Percentiles rank a stretch among this genome's conserved stretches.
Conservation (phyloP, 2,113 vertebrate species). For the Xyrauchen texanus region DNA sequence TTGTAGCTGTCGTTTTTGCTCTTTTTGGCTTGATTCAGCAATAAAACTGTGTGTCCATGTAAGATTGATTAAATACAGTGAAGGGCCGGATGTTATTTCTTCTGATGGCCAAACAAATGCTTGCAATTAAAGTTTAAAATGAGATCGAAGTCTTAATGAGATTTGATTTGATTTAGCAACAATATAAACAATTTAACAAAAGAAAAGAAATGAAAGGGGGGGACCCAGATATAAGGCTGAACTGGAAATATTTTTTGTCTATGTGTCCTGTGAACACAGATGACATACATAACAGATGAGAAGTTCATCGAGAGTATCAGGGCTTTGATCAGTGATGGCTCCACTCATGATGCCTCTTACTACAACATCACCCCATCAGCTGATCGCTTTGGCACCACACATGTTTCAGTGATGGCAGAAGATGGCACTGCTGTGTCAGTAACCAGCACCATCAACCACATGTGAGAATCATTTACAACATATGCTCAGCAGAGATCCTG, state of each 20-base stretch:
- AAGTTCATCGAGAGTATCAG: constrained; percentile 66
- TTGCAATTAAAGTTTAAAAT: not conserved
- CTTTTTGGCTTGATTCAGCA: constrained; percentile 3
- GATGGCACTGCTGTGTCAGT: constrained; percentile 84
- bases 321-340: constrained; percentile 63
- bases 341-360: constrained; percentile 48
- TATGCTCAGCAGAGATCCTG: not conserved
- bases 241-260: not conserved
- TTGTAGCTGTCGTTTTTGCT: not conserved
- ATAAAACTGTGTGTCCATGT: not conserved
- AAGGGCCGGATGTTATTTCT: constrained; percentile 2
- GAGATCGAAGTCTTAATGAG: too few relatives aligned
- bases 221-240: too few relatives aligned
- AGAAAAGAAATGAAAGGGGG: too few relatives aligned
- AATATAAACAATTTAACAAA: too few relatives aligned
- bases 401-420: constrained; percentile 78
- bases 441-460: constrained; percentile 89
- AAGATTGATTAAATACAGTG: not conserved
- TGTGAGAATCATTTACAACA: constrained; percentile 69
- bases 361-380: constrained; percentile 56
- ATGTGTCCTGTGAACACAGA: constrained; percentile 47
- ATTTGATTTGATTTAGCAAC: too few relatives aligned
- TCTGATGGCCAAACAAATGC: constrained; percentile 13
- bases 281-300: constrained; percentile 64
- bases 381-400: constrained; percentile 73